Evolutionary conservation across 2,113 vertebrate genomes (phyloP).

Genomic region (Neofelis nebulosa): DNA sequence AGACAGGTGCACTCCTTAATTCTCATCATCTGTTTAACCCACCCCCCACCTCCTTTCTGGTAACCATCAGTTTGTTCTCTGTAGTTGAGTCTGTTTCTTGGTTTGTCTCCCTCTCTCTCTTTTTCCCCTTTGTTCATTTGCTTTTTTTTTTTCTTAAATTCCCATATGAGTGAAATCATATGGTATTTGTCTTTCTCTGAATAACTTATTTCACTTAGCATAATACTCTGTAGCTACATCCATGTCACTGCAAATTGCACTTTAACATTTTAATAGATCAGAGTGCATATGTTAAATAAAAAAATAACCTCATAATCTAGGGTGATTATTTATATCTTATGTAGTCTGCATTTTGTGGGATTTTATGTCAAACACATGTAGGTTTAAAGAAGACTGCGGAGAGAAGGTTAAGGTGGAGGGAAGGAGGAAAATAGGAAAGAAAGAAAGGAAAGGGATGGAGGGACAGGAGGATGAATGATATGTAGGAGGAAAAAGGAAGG

Average conservation of each 20-base stretch:
- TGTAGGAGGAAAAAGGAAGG: not conserved
- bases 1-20: not conserved
- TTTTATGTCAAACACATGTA: not conserved
- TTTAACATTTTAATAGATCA: conserved; percentile 37
- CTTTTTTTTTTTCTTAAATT: not conserved
- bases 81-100: not conserved
- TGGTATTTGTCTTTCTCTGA: not conserved
- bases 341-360: not conserved
- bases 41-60: not conserved
- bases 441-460: not conserved
- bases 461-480: not conserved
- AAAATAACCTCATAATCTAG: not conserved
- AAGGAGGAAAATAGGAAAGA: not conserved
- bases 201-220: not conserved
- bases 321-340: not conserved
- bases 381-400: not conserved
- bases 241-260: not conserved
- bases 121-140: not conserved
- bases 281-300: not conserved
- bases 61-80: not conserved
- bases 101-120: not conserved
- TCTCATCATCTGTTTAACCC: not conserved
- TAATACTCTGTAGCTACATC: not conserved
- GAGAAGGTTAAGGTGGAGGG: not conserved
- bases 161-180: not conserved